Evolutionary conservation across 2,888 invertebrate species (phyloP).

Genomic region (Plutella xylostella): DNA sequence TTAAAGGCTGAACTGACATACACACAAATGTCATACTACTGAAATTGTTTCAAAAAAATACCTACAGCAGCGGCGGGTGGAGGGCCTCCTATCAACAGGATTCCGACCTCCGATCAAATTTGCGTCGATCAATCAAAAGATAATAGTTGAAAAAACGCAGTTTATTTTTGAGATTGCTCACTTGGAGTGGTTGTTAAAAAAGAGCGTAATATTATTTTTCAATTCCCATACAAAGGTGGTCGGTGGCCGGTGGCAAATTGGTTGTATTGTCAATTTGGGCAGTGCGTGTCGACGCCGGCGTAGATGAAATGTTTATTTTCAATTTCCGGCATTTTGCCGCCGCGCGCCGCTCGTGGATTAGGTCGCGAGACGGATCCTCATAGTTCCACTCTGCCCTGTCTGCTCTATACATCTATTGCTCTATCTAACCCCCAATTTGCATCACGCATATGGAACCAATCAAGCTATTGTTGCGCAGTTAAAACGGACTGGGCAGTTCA

Average conservation of each 20-base stretch:
- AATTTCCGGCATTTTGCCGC: constrained; percentile 64
- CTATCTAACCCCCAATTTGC: too few relatives aligned
- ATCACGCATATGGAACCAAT: too few relatives aligned
- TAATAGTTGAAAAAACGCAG: constrained; percentile 35
- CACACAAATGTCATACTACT: too few relatives aligned
- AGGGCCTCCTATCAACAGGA: too few relatives aligned
- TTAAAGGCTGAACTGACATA: too few relatives aligned
- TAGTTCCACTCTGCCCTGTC: too few relatives aligned
- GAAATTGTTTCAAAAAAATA: not conserved
- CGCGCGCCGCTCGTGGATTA: constrained; percentile 59
- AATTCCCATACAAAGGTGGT: constrained; percentile 69
- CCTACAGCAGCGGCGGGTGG: not conserved
- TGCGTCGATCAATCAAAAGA: constrained; percentile 15
- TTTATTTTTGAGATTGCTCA: constrained; percentile 61
- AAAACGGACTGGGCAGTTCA: too few relatives aligned
- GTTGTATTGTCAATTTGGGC: constrained; percentile 70
- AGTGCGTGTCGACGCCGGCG: constrained; percentile 64
- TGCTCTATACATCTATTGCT: too few relatives aligned
- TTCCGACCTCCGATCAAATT: too few relatives aligned
- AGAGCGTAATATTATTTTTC: constrained; percentile 67
- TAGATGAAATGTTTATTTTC: constrained; percentile 70
- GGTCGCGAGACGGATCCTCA: constrained; percentile 46
- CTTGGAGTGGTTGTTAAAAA: constrained; percentile 45
- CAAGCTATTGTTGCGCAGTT: too few relatives aligned
- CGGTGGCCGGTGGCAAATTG: constrained; percentile 63